Percentiles rank a stretch among this genome's conserved stretches.
These are phyloP conservation scores for Pyrrhosoma nymphula DNA, from an alignment of 2,888 invertebrate species.

Conservation along the genomic window DNA sequence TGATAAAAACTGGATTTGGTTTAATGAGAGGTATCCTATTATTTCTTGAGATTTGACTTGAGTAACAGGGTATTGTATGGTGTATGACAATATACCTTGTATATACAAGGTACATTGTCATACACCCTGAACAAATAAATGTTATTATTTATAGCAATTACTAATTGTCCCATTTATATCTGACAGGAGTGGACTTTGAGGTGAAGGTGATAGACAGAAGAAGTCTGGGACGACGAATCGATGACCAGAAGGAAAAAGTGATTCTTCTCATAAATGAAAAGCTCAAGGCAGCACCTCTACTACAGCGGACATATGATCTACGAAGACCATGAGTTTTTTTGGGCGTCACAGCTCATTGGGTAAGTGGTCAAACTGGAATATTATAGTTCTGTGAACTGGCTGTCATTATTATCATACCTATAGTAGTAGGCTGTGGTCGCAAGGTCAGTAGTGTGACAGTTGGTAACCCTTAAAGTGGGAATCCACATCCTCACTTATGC, in stretches of 20 bases:
- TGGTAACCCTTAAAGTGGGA: no score
- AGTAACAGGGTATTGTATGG: neutral
- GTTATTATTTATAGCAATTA: neutral
- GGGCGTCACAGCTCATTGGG: slow-evolving; percentile 32
- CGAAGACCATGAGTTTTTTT: slow-evolving; percentile 16
- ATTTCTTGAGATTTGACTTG: neutral
- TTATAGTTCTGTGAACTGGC: no score
- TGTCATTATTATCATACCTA: no score
- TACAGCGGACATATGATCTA: slow-evolving; percentile 16
- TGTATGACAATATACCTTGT: no score
- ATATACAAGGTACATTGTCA: no score
- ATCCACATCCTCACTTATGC: no score
- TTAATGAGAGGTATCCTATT: no score
- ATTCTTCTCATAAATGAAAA: neutral
- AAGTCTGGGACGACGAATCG: neutral
- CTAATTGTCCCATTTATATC: neutral
- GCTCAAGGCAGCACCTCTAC: neutral
- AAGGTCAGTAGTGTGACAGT: no score
- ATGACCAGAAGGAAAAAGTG: neutral
- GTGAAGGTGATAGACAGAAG: slow-evolving; percentile 15
- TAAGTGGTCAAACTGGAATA: neutral
- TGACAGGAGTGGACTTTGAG: neutral
- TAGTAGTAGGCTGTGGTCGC: no score
- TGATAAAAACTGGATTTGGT: no score
- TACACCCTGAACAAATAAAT: no score